Evolutionary conservation across 2,113 vertebrate genomes (phyloP).

Genomic region (Leptosomus discolor): DNA sequence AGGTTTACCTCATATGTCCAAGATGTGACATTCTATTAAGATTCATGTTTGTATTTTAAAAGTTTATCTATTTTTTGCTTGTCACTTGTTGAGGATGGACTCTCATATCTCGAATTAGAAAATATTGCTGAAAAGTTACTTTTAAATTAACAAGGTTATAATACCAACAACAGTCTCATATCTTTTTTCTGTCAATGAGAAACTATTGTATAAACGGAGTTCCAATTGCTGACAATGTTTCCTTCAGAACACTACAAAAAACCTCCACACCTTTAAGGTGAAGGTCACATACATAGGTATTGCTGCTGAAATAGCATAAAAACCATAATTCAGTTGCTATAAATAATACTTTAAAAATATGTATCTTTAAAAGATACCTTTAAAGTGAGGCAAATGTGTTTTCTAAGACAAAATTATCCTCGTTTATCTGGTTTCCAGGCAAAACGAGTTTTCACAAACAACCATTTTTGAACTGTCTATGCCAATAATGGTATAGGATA

Average conservation of each 20-base stretch:
- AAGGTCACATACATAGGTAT: background rate
- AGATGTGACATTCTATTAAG: background rate
- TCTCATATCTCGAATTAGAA: background rate
- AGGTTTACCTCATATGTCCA: background rate
- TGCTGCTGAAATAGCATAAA: background rate
- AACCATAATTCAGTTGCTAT: background rate
- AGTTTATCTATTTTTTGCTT: background rate
- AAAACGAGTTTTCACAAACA: background rate
- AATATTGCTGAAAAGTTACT: background rate
- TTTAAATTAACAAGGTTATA: background rate
- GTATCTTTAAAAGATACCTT: background rate
- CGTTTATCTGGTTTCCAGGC: background rate
- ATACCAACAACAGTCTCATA: background rate
- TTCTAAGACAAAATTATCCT: background rate
- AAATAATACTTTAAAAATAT: background rate
- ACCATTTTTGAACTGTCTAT: background rate
- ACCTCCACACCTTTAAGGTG: background rate
- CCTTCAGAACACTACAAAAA: background rate
- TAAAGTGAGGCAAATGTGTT: background rate
- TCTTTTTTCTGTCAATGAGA: background rate
- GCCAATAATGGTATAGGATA: background rate
- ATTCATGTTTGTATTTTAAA: background rate
- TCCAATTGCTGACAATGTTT: background rate
- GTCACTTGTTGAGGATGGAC: background rate
- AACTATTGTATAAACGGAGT: background rate